Evolutionary conservation across 2,113 vertebrate genomes (phyloP).

Genomic region (Antechinus stuartii): DNA sequence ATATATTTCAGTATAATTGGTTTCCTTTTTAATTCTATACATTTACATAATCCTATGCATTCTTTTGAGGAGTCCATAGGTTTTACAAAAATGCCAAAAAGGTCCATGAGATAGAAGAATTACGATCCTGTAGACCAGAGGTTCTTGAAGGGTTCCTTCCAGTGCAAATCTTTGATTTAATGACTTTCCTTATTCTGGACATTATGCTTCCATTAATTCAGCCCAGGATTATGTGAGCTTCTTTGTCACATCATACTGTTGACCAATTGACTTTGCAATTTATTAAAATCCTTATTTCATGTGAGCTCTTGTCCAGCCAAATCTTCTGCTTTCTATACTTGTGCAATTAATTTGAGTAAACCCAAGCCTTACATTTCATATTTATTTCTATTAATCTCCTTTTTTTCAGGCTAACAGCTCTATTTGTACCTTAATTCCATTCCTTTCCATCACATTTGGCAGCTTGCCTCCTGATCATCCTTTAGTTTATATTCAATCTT

Average conservation of each 20-base stretch:
- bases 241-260: neutral
- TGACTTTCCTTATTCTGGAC: neutral
- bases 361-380: neutral
- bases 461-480: neutral
- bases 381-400: neutral
- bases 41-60: neutral
- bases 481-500: neutral
- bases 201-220: neutral
- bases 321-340: neutral
- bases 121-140: neutral
- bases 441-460: neutral
- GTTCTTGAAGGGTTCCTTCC: neutral
- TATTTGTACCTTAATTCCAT: neutral
- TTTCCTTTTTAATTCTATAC: neutral
- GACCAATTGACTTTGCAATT: neutral
- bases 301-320: neutral
- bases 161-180: neutral
- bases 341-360: neutral
- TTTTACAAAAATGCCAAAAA: neutral
- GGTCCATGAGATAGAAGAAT: neutral
- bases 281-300: neutral
- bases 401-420: neutral
- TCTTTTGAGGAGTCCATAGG: neutral
- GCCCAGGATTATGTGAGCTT: neutral
- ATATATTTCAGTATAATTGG: neutral